Base-by-base conservation (phyloP, 2,797 vertebrate species). In the Mormyrus proboscirostris region DNA sequence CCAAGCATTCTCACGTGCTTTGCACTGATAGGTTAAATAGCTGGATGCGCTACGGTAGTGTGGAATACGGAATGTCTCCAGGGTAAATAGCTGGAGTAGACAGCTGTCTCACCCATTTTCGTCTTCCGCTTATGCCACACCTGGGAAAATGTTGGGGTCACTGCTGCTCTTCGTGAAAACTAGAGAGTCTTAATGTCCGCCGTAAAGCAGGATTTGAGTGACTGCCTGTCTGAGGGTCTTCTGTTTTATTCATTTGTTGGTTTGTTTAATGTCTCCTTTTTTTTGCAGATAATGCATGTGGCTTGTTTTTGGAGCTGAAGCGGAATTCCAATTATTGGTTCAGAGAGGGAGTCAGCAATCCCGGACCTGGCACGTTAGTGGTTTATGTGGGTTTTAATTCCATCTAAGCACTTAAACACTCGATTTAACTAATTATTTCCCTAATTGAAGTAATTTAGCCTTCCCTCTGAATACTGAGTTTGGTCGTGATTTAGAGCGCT, bases 381-480 rank as follows among this genome's bases (percentile, higher is more conserved):
- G 82, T 89, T 9, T 59, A 50, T 22, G 16, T 25, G 25, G 25
- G 79, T 65, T 69, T 65, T 16, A 65, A 86, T 69, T 87, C 50
- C 51, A 87, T 57, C 51, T 87, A 38, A 87, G 85, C 85, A 87
- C 85, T 87, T 57, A 57, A 57, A 87, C 53, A 57, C 85, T 87
- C 50, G 50, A 87, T 87, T 87, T 38, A 86, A 86, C 84, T 86
- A 86, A 86, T 86, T 86, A 87, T 87, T 87, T 38, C 29, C 85
- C 50, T 87, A 87, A 87, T 87, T 87, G 29, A 87, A 87, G 50
- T 87, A 12, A 57, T 57, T 87, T 84, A 84, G 47, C 82, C 47
- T 87, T 87, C 85, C 25, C 51, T 57, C 51, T 57, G 14, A 19
- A 51, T 41, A 57, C 53, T 57, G 29, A 87, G 25, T 29, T 38